Evolutionary conservation across 64 coral and sea anemone genomes (phyloP), one percentile per base, ranked within the genome.

Genomic region (Stichodactyla helianthus): DNA sequence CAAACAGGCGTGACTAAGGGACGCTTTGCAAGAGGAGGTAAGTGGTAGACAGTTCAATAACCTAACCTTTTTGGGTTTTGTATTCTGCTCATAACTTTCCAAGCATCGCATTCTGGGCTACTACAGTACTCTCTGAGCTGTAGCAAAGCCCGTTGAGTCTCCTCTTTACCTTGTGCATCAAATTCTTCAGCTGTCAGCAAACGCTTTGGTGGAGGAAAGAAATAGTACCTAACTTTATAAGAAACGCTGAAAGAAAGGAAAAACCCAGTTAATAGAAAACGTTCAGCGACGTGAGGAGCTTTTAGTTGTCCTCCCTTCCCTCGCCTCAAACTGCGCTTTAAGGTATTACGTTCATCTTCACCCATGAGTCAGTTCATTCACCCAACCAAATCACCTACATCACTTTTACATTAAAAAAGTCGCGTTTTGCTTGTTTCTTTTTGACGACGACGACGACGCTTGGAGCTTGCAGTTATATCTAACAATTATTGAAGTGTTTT

Each of bases 81-180:
- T 4, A 99, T 58, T 82, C 97, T 92, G 62, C 93, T 93, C 0
- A 99, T 83, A 10, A 86, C 83, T 35, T 85, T 88, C 97, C 97
- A 99, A 7, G 93, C 65, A 50, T 99, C 82, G 51, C 97, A 99
- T 3, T 99, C 97, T 53, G 97, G 97, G n/a, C 97, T 99, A 50
- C 82, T 94, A 71, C 97, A 99, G 70, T 95, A 95, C 77, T 95
- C 90, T 86, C 93, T 87, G 15, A 99, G 88, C 50, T 92, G 27
- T 11, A 90, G 20, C 27, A 99, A 90, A 50, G 97, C 97, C 55
- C 84, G 56, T 10, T 53, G 87, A 12, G 97, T 99, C 71, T 93
- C 93, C 13, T 67, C 68, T 0, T 53, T 23, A 56, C 85, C 88
- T 83, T 99, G 90, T 16, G 53, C 11, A 20, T 77, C 65, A 71